Percentiles rank a stretch among this genome's conserved stretches.
Evolutionary conservation across 2,113 vertebrate genomes (phyloP).

Genomic region (Lepus americanus): DNA sequence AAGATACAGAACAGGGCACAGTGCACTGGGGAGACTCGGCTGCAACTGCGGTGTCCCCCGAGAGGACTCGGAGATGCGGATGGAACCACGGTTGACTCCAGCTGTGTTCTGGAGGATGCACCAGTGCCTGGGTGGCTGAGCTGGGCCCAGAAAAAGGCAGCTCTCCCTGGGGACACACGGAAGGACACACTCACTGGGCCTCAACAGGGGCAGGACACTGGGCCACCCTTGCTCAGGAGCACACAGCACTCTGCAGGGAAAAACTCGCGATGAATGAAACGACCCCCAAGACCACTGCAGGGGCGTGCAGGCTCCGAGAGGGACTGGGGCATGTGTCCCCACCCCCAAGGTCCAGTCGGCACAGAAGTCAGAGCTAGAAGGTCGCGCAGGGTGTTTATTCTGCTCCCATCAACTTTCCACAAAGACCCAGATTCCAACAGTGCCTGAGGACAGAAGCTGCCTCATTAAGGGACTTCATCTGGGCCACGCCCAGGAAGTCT

Average conservation of each 20-base stretch:
- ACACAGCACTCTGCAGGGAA: background rate
- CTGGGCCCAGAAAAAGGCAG: rapidly evolving
- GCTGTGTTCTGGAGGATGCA: background rate
- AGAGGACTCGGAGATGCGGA: background rate
- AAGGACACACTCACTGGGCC: background rate
- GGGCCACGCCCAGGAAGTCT: background rate
- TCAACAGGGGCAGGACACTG: rapidly evolving
- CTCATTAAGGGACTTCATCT: background rate
- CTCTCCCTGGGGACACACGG: rapidly evolving
- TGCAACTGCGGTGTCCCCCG: background rate
- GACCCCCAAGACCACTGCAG: rapidly evolving
- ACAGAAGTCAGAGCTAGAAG: background rate
- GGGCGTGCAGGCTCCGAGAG: background rate
- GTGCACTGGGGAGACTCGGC: background rate
- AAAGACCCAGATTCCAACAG: background rate
- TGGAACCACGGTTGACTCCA: background rate
- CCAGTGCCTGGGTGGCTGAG: background rate
- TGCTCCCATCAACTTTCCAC: background rate
- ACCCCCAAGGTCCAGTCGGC: background rate
- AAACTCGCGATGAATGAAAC: rapidly evolving
- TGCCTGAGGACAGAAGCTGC: background rate
- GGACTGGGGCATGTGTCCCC: background rate
- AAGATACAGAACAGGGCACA: background rate
- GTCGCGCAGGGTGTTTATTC: background rate
- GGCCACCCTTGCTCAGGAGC: background rate